phyloP scores from a whole-genome alignment of 1,140 invertebrate genomes.

The Cyphomyrmex costatus region DNA sequence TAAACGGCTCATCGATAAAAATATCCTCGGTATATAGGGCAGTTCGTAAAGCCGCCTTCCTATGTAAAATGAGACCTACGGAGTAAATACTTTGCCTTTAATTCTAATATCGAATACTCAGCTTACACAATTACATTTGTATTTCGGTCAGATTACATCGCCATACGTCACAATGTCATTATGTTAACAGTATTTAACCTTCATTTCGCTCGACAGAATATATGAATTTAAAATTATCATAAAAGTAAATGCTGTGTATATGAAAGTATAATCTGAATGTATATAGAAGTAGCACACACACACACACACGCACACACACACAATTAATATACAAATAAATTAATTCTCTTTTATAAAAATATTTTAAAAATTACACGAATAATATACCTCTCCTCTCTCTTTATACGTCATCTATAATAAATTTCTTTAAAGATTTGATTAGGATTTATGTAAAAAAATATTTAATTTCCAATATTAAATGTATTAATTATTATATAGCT shows the following conservation, averaged over 20 bases:
- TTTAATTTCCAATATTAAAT: background rate
- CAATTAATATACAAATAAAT: background rate
- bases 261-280: background rate
- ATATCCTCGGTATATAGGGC: conserved; percentile 66
- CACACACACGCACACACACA: too few relatives aligned
- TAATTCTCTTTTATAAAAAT: background rate
- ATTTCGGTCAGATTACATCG: conserved; percentile 5
- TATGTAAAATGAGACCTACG: conserved; percentile 49
- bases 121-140: conserved; percentile 35
- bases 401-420: background rate
- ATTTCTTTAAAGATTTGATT: background rate
- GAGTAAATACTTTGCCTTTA: conserved; percentile 26
- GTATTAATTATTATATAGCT: background rate
- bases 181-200: background rate
- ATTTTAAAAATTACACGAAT: background rate
- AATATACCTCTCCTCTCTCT: background rate
- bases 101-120: conserved; percentile 40
- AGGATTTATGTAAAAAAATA: background rate
- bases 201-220: background rate
- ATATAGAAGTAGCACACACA: background rate
- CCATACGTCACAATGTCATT: background rate
- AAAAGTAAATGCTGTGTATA: background rate
- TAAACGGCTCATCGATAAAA: conserved; percentile 70
- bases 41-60: conserved; percentile 56
- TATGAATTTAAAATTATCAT: background rate